Base-by-base conservation (phyloP, 2,113 vertebrate species). In the Scartelaos histophorus region DNA sequence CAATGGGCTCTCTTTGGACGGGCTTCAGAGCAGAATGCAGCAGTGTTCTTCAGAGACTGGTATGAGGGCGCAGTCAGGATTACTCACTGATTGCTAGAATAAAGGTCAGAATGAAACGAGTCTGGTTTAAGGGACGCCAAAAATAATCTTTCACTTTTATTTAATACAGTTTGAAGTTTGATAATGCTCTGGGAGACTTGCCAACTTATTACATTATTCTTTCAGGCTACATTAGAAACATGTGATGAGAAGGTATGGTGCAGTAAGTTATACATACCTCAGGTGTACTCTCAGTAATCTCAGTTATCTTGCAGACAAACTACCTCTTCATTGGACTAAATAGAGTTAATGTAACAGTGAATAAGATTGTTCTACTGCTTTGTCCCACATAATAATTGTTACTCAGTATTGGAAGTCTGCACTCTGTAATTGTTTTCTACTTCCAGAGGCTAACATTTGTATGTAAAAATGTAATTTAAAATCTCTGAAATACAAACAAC, bases 111-210 rank as follows among this genome's bases (percentile, higher is more conserved):
- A 82, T 71, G 79, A 86, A 84, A 75, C 74, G 0, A 69, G 70
- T 78, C 70, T 78, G 80, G 84, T 78, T 73, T 79, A 69, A 89
- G 68, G 62, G 73, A 67, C 47, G 76, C 71, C 74, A 34, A 78
- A 81, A 90, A 89, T 89, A 90, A 80, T 86, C 82, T 56, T 66
- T 75, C 73, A 87, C 66, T 84, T 89, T 87, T 82, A 79, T 82
- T 43, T 84, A 88, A 80, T 68, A 74, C 47, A 73, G 69, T 76
- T 73, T 73, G 81, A 81, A 82, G 80, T 88, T 82, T 81, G 81
- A 83, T 75, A 74, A 84, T 66, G 85, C 87, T 80, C 75, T 73
- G 10, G 85, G 84, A 89, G 75, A 72, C 68, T 71, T 58, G 0
- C 29, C 57, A 76, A 86, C 78, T 25, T 54, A 54, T 21, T 21